Conservation (phyloP, 2,113 vertebrate genomes). For the Copsychus sechellarum region DNA sequence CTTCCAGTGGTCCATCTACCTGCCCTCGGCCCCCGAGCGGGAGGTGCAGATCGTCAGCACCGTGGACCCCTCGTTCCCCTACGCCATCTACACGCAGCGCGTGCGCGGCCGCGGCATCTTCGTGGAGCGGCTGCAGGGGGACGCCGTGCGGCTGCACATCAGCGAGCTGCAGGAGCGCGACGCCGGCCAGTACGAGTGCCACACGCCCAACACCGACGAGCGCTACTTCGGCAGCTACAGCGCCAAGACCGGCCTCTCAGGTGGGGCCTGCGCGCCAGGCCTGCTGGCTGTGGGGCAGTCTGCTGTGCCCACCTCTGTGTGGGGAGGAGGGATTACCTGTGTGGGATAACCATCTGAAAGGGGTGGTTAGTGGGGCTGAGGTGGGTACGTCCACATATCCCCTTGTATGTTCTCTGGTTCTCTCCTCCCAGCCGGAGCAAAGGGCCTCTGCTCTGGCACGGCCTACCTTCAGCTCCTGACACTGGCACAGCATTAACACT, state of each 20-base stretch:
- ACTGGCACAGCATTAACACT: neutral
- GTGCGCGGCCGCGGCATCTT: constrained; percentile 86
- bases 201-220: constrained; percentile 66
- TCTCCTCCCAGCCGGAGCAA: neutral
- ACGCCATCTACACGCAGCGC: constrained; percentile 85
- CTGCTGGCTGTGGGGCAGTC: rapidly evolving
- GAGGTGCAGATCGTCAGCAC: constrained; percentile 97
- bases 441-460: neutral
- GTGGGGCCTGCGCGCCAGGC: constrained; percentile 51
- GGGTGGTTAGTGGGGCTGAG: neutral
- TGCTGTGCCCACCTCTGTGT: rapidly evolving
- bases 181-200: constrained; percentile 83
- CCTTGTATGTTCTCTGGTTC: neutral
- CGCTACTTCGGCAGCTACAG: constrained; percentile 78
- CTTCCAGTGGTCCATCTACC: constrained; percentile 96
- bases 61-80: constrained; percentile 85
- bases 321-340: rapidly evolving
- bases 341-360: neutral
- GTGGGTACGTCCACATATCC: neutral
- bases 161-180: constrained; percentile 85
- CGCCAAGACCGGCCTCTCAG: constrained; percentile 71
- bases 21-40: constrained; percentile 77
- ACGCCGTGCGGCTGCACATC: constrained; percentile 86
- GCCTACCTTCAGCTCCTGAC: neutral
- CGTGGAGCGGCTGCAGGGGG: constrained; percentile 84